Evolutionary conservation across 2,113 vertebrate species (phyloP), one percentile per base, ranked within the genome.

Genomic region (Thomomys bottae): DNA sequence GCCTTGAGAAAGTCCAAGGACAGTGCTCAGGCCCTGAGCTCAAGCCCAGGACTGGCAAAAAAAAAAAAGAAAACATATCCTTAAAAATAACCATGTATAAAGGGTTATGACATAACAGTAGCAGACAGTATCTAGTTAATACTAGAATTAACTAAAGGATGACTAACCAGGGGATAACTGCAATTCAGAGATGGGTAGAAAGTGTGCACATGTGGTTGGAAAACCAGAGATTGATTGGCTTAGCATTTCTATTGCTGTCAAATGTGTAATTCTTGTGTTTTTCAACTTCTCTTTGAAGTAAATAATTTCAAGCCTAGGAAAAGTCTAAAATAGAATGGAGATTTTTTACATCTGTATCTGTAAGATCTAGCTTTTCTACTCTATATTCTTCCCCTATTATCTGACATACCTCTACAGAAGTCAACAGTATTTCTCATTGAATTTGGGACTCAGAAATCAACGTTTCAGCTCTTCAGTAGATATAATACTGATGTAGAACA

Each of bases 191-290:
- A 59, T 28, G 9, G 2, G 6, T 87, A 36, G n/a, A 61, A 54
- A 38, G 6, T 67, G 76, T 80, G 28, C 3, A 90, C 11, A 20
- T 61, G 6, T 12, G 3, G 6, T 75, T 84, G 91, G 0, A 32
- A 20, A 88, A 2, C 2, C 28, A 77, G 26, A 68, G 3, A 84
- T 93, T 76, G 32, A 20, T 30, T 26, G 3, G 14, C 2, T 17
- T 57, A 1, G n/a, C 14, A 45, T 6, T 75, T 92, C 61, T 86
- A 10, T 14, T 59, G 49, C 7, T 2, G 75, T 73, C 59, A 32
- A 61, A 66, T 67, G 64, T 86, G 5, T 36, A 71, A 90, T 81
- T 90, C 32, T 17, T 93, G 66, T 67, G 1, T 80, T 81, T 75
- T 23, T 67, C n/a, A 45, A 45, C 38, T 83, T 78, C 17, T 77